These are phyloP conservation scores for Hyaena hyaena DNA, from an alignment of 2,113 vertebrate genomes.

Conservation along the genomic window DNA sequence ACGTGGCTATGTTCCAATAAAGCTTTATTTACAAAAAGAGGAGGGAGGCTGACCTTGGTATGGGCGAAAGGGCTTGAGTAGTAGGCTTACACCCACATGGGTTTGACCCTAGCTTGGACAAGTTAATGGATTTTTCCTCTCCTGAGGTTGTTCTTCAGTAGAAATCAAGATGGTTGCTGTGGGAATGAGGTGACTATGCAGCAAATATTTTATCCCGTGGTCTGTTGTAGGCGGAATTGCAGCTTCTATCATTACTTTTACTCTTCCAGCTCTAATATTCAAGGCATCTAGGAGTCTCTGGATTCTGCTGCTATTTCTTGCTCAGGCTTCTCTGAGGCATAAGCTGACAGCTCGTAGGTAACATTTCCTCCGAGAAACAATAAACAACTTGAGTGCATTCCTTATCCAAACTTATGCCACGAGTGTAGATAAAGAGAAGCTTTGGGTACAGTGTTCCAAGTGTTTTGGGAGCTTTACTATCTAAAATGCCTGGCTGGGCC, in stretches of 20 bases:
- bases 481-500: not conserved
- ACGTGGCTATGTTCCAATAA: not conserved
- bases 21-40: conserved; percentile 12
- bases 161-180: not conserved
- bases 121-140: not conserved
- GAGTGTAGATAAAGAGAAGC: not conserved
- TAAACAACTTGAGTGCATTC: not conserved
- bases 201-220: not conserved
- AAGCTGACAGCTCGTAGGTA: conserved; percentile 18
- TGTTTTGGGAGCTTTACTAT: not conserved
- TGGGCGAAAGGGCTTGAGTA: not conserved
- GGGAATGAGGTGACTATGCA: not conserved
- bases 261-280: not conserved
- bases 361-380: conserved; percentile 53
- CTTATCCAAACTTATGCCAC: not conserved
- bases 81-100: not conserved
- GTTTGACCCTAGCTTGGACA: not conserved
- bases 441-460: not conserved
- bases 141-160: not conserved
- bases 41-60: not conserved
- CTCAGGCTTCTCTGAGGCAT: not conserved
- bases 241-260: not conserved
- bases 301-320: conserved; percentile 41
- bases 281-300: not conserved
- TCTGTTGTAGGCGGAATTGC: not conserved